Conservation (phyloP, 2,888 invertebrate genomes). For the Beris morrisii region DNA sequence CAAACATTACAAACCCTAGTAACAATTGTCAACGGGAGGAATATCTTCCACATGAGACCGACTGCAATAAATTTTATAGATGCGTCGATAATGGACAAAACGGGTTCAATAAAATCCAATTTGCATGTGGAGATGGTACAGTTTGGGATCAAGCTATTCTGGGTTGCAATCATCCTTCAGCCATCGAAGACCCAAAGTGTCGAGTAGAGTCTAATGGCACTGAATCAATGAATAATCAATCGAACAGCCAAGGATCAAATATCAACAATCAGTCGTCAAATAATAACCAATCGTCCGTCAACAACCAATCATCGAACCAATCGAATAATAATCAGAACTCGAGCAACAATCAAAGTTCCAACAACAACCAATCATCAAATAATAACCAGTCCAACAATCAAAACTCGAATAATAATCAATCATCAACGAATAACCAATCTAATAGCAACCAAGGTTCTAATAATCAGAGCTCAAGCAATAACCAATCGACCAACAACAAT, state of each 20-base stretch:
- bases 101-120: slow-evolving; percentile 64
- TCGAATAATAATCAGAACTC: slow-evolving; percentile 32
- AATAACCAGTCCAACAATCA: slow-evolving; percentile 40
- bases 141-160: slow-evolving; percentile 61
- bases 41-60: slow-evolving; percentile 54
- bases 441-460: slow-evolving; percentile 37
- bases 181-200: slow-evolving; percentile 46
- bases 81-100: slow-evolving; percentile 66
- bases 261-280: neutral
- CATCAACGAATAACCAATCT: slow-evolving; percentile 33
- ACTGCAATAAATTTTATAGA: slow-evolving; percentile 69
- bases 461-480: slow-evolving; percentile 16
- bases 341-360: slow-evolving; percentile 26
- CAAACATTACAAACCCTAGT: no score
- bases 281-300: slow-evolving; percentile 9
- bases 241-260: slow-evolving; percentile 26
- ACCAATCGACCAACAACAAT: neutral
- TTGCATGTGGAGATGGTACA: slow-evolving; percentile 66
- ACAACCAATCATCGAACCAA: neutral
- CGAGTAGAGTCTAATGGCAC: slow-evolving; percentile 8
- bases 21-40: slow-evolving; percentile 54
- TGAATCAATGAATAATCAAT: neutral
- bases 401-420: slow-evolving; percentile 37
- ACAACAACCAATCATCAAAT: slow-evolving; percentile 29
- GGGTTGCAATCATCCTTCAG: slow-evolving; percentile 53